Percentiles rank a stretch among this genome's conserved stretches.
Conservation (phyloP, 23 tunicate genomes). For the Trididemnum miniatum region DNA sequence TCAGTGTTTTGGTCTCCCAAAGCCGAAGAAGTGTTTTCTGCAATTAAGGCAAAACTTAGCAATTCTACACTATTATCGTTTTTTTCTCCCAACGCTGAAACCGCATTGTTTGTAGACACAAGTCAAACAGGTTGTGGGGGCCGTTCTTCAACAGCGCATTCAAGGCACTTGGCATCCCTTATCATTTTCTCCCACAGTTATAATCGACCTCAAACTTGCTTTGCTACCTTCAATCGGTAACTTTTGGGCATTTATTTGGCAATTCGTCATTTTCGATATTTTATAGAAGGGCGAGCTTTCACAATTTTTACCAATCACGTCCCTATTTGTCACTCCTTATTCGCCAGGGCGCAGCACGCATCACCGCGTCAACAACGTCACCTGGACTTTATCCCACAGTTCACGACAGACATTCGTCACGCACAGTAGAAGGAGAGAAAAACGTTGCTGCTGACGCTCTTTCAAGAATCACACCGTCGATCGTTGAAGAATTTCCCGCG, state of each 20-base stretch:
- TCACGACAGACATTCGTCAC: not conserved
- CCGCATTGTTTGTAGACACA: not conserved
- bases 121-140: not conserved
- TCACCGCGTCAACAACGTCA: not conserved
- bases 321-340: not conserved
- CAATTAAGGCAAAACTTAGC: not conserved
- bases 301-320: not conserved
- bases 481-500: not conserved
- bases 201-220: not conserved
- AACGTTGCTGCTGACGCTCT: not conserved
- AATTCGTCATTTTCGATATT: not conserved
- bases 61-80: not conserved
- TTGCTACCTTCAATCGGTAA: not conserved
- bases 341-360: not conserved
- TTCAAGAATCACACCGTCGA: not conserved
- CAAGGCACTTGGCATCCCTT: not conserved
- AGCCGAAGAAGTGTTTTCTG: not conserved
- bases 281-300: not conserved
- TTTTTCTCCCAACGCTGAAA: not conserved
- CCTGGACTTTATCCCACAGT: not conserved
- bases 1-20: not conserved
- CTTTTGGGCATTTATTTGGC: not conserved
- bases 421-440: not conserved
- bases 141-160: not conserved
- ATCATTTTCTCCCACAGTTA: not conserved